Conservation (phyloP, 2,797 vertebrate species). For the Scomberomorus guttatus region DNA sequence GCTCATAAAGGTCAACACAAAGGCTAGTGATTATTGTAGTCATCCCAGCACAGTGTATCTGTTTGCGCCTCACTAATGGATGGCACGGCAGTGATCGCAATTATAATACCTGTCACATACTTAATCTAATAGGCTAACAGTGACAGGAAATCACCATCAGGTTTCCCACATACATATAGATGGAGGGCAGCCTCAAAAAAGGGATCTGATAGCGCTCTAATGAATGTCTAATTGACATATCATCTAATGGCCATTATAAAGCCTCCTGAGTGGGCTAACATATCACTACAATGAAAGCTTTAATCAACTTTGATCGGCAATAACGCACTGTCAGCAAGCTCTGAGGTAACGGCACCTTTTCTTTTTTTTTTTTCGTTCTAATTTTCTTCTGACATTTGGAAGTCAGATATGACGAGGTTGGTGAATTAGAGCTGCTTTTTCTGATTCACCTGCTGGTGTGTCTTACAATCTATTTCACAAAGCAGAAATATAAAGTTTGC, state of each 20-base stretch:
- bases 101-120: conserved; percentile 69
- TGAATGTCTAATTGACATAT: conserved; percentile 67
- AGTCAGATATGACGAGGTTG: not conserved
- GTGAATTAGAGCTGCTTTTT: conserved; percentile 2
- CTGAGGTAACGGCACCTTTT: conserved; percentile 22
- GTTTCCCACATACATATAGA: conserved; percentile 51
- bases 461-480: conserved; percentile 4
- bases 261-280: conserved; percentile 30
- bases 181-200: conserved; percentile 29
- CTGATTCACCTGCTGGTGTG: not conserved
- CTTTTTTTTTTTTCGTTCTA: not conserved
- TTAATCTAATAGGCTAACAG: conserved; percentile 58
- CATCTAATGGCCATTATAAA: conserved; percentile 64
- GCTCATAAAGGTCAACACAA: conserved; percentile 59
- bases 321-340: conserved; percentile 32
- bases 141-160: conserved; percentile 53
- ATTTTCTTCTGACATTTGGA: conserved; percentile 4
- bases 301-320: conserved; percentile 59
- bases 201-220: conserved; percentile 50
- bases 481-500: not conserved
- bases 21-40: conserved; percentile 55
- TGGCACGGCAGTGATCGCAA: conserved; percentile 34
- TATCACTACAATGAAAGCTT: conserved; percentile 53
- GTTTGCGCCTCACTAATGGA: conserved; percentile 54
- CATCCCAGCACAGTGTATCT: conserved; percentile 40